Conservation (phyloP, 2,113 vertebrate genomes). For the Chloebia gouldiae region DNA sequence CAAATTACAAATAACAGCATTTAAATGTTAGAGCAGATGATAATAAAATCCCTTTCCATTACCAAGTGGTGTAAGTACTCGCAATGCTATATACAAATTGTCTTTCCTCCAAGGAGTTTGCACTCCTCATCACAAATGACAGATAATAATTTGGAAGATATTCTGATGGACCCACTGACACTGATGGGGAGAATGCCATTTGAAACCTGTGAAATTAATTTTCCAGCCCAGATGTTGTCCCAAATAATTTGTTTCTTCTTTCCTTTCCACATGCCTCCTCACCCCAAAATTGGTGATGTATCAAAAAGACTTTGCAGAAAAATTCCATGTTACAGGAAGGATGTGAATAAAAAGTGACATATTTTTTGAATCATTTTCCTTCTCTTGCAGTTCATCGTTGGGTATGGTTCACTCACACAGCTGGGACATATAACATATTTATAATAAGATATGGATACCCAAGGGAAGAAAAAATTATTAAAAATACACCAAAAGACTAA, state of each 20-base stretch:
- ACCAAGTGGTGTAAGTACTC: neutral
- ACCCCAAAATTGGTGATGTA: neutral
- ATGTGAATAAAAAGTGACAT: neutral
- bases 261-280: accelerated
- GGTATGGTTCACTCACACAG: neutral
- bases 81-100: neutral
- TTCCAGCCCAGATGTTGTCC: neutral
- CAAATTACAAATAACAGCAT: neutral
- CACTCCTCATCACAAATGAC: neutral
- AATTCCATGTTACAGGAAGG: neutral
- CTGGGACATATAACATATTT: neutral
- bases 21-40: neutral
- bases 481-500: neutral
- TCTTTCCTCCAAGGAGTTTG: neutral
- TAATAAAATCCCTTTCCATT: neutral
- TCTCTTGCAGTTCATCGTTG: neutral
- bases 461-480: neutral
- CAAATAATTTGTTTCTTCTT: neutral
- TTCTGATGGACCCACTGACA: neutral
- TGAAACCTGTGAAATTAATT: neutral
- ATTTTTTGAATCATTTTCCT: neutral
- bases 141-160: neutral
- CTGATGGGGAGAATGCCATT: neutral
- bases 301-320: neutral
- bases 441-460: neutral